These are phyloP conservation scores for Carassius gibelio DNA, from an alignment of 2,113 vertebrate species.

Conservation along the genomic window DNA sequence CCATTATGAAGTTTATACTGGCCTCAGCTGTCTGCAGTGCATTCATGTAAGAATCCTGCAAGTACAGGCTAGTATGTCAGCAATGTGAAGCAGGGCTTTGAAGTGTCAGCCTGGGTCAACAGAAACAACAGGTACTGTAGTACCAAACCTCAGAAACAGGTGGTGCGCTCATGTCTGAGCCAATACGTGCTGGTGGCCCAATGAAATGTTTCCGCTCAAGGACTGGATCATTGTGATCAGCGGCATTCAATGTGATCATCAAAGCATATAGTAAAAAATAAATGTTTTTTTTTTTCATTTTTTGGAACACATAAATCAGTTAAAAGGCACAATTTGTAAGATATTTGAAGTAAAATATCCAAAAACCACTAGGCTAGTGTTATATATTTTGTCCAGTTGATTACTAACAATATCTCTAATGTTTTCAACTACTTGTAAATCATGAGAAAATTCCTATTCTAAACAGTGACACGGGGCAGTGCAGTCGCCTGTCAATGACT, in stretches of 20 bases:
- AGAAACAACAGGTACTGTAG: slow-evolving; percentile 40
- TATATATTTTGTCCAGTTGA: no score
- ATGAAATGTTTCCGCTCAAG: neutral
- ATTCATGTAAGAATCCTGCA: slow-evolving; percentile 11
- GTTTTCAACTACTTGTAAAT: no score
- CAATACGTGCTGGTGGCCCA: neutral
- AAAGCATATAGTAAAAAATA: no score
- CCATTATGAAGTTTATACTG: slow-evolving; percentile 26
- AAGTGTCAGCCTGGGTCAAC: slow-evolving; percentile 30
- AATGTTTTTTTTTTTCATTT: neutral
- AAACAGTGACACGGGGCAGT: no score
- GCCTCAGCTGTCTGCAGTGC: slow-evolving; percentile 24
- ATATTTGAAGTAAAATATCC: no score
- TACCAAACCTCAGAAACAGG: slow-evolving; percentile 14
- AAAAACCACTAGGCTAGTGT: no score
- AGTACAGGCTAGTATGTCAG: slow-evolving; percentile 26
- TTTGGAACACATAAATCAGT: neutral
- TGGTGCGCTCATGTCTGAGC: neutral
- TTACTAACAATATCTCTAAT: no score
- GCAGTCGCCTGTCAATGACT: no score
- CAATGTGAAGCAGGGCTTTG: slow-evolving; percentile 35
- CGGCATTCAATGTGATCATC: no score
- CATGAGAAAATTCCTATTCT: no score
- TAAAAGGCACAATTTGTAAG: no score
- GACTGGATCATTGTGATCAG: neutral